Conservation (phyloP, 2,113 vertebrate genomes). For the Heterotis niloticus region DNA sequence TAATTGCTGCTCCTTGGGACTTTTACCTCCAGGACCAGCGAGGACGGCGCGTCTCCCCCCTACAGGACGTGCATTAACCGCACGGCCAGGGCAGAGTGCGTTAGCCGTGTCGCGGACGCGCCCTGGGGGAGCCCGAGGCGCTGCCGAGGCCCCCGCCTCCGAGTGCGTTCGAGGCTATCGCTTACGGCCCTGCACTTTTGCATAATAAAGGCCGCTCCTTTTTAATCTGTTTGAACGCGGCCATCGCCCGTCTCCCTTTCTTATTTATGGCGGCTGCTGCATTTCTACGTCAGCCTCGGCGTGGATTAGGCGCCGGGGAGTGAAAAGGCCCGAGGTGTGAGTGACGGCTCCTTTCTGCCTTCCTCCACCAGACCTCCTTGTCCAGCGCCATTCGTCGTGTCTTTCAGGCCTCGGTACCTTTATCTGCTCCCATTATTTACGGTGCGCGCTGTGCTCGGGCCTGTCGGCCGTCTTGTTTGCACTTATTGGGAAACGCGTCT, state of each 20-base stretch:
- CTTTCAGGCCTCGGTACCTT: neutral
- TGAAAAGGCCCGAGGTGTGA: neutral
- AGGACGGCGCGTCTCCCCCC: neutral
- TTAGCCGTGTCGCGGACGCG: neutral
- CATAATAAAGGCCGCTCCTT: neutral
- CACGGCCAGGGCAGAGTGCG: neutral
- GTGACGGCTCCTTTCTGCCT: neutral
- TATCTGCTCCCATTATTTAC: neutral
- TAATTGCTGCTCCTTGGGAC: conserved; percentile 8
- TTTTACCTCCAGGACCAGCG: neutral
- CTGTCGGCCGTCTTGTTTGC: neutral
- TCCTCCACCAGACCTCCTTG: neutral
- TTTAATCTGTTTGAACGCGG: neutral
- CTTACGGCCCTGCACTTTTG: neutral
- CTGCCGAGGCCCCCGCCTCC: too few relatives aligned
- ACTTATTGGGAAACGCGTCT: conserved; percentile 1
- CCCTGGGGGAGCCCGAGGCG: conserved; percentile 2
- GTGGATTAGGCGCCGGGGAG: too few relatives aligned
- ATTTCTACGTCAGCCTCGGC: neutral
- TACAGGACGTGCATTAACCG: neutral
- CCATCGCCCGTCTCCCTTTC: neutral
- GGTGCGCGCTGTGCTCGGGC: neutral
- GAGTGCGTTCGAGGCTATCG: too few relatives aligned
- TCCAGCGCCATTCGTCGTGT: neutral
- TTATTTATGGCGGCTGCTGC: neutral